A percentile compares a stretch with the other conserved stretches of the same genome.
phyloP scores from a whole-genome alignment of 2,797 vertebrate genomes.

The Catostomus latipinnis region DNA sequence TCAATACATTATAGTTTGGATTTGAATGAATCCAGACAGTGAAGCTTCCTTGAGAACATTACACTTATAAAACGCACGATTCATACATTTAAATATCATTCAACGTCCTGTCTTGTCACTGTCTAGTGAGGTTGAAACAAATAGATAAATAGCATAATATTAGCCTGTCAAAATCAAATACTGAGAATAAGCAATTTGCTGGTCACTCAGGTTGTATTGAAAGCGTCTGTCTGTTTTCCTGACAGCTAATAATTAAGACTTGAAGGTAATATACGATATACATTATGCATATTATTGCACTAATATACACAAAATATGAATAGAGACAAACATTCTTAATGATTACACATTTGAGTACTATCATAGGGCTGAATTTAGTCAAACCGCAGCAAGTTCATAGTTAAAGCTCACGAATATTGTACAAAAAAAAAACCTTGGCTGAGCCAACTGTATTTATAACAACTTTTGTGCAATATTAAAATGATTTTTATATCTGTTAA shows the following conservation, averaged over 20 bases:
- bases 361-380: constrained; percentile 40
- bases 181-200: constrained; percentile 18
- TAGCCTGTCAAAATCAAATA: constrained; percentile 47
- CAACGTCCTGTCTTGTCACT: not conserved
- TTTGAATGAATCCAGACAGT: not conserved
- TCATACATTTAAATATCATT: constrained; percentile 19
- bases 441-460: constrained; percentile 28
- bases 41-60: constrained; percentile 1
- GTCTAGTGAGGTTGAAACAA: constrained; percentile 16
- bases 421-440: constrained; percentile 38
- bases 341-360: constrained; percentile 14
- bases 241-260: constrained; percentile 57
- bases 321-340: constrained; percentile 48
- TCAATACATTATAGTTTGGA: not conserved
- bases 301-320: constrained; percentile 57
- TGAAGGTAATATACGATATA: constrained; percentile 53
- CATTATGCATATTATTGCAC: constrained; percentile 61
- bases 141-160: constrained; percentile 27
- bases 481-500: constrained; percentile 52
- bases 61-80: constrained; percentile 21
- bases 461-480: constrained; percentile 58
- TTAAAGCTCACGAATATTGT: constrained; percentile 41
- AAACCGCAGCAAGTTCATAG: constrained; percentile 22
- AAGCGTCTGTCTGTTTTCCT: constrained; percentile 36
- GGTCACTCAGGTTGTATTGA: constrained; percentile 37